Evolutionary conservation across 2,113 vertebrate species (phyloP).

Genomic region (Pogonocichla stellata): DNA sequence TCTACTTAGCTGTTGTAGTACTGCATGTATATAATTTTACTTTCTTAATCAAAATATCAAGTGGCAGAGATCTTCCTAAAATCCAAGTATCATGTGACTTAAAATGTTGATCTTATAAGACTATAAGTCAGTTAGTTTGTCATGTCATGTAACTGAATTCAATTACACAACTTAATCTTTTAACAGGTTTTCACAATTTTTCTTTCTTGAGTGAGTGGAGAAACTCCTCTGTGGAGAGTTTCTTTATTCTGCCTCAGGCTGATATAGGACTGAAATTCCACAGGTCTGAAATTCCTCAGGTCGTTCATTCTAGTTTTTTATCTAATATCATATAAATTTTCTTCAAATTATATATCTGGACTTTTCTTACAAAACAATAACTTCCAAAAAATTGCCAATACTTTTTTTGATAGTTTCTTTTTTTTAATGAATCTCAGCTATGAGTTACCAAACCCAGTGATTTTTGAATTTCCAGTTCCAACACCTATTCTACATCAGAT

Average conservation of each 20-base stretch:
- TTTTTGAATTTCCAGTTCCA: background rate
- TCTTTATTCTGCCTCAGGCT: background rate
- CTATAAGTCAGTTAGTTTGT: background rate
- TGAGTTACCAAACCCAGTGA: background rate
- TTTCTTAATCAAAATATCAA: background rate
- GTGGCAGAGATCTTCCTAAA: background rate
- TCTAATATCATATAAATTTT: background rate
- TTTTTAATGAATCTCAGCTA: background rate
- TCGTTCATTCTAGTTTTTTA: background rate
- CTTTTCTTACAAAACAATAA: background rate
- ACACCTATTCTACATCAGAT: background rate
- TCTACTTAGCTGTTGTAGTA: constrained; percentile 2
- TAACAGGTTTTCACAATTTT: background rate
- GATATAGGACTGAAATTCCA: background rate
- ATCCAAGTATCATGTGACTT: background rate
- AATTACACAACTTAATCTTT: background rate
- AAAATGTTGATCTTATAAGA: background rate
- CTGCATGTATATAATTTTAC: background rate
- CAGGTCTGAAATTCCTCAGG: background rate
- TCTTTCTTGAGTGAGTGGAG: background rate
- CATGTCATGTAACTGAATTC: background rate
- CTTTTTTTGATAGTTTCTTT: background rate
- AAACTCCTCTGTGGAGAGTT: background rate
- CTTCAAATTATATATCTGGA: background rate
- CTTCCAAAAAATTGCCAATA: background rate